Percentiles rank a stretch among this genome's conserved stretches.
Conservation (phyloP, 1,140 invertebrate genomes). For the Aporrectodea caliginosa region DNA sequence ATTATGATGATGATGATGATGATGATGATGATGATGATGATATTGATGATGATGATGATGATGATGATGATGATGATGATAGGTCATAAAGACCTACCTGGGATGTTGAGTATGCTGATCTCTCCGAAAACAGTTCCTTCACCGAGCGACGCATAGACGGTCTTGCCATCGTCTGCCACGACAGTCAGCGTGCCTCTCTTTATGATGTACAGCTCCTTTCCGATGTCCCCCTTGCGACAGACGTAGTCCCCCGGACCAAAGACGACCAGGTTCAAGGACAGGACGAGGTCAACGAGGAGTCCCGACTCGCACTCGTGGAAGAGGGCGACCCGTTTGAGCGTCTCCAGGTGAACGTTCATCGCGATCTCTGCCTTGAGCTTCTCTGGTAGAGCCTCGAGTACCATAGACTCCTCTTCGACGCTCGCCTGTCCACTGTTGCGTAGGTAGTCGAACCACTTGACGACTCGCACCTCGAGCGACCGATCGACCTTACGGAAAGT, state of each 20-base stretch:
- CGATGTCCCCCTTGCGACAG: conserved; percentile 87
- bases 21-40: no score
- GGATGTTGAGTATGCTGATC: conserved; percentile 80
- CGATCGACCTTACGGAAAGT: conserved; percentile 77
- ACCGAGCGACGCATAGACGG: conserved; percentile 77
- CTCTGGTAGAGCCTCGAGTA: conserved; percentile 68
- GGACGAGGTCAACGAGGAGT: conserved; percentile 82
- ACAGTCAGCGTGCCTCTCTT: conserved; percentile 81
- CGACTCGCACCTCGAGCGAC: conserved; percentile 81
- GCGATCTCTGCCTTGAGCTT: conserved; percentile 95
- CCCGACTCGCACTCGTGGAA: conserved; percentile 94
- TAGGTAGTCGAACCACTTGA: conserved; percentile 95
- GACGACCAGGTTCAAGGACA: conserved; percentile 85
- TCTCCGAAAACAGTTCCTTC: conserved; percentile 87
- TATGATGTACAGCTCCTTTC: conserved; percentile 95
- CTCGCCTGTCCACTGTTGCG: conserved; percentile 86
- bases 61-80: no score
- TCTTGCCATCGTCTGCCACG: conserved; percentile 78
- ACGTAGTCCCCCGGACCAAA: no score
- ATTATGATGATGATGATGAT: no score
- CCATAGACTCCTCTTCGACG: no score
- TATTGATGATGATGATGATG: no score
- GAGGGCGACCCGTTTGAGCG: conserved; percentile 72
- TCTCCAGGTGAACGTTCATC: conserved; percentile 90
- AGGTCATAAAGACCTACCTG: conserved; percentile 15